Evolutionary conservation across 2,797 vertebrate genomes (phyloP).

Genomic region (Synaphobranchus kaupii): DNA sequence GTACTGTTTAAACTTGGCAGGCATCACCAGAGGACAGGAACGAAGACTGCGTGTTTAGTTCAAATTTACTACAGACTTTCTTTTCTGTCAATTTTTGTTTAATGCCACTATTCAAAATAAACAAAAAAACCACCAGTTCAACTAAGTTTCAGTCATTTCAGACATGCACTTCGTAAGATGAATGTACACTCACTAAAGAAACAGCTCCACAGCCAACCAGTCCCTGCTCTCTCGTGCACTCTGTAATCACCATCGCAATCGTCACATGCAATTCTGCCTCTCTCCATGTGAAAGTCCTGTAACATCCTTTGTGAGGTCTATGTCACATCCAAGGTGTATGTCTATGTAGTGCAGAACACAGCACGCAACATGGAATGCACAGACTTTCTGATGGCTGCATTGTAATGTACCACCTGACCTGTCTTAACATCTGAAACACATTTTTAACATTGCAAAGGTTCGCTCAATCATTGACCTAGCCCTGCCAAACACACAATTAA

Average conservation of each 20-base stretch:
- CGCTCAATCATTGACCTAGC: too few relatives aligned
- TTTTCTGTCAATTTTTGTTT: constrained; percentile 1
- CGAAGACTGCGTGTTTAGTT: not conserved
- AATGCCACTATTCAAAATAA: not conserved
- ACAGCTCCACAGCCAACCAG: too few relatives aligned
- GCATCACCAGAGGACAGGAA: not conserved
- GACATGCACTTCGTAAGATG: not conserved
- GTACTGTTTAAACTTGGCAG: too few relatives aligned
- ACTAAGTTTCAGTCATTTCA: not conserved
- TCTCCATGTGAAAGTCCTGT: not conserved
- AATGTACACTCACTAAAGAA: too few relatives aligned
- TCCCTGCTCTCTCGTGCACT: too few relatives aligned
- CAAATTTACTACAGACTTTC: not conserved
- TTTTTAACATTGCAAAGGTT: too few relatives aligned
- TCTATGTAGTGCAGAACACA: not conserved
- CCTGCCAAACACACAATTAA: too few relatives aligned
- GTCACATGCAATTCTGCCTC: not conserved
- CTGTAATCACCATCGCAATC: too few relatives aligned
- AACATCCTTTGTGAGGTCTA: not conserved
- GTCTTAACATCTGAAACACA: too few relatives aligned
- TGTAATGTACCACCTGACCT: too few relatives aligned
- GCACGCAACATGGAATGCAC: not conserved
- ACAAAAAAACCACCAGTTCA: not conserved
- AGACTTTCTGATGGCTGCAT: too few relatives aligned
- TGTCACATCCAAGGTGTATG: not conserved